Conservation (phyloP, 2,888 invertebrate genomes). For the Leucoptera coffeella region DNA sequence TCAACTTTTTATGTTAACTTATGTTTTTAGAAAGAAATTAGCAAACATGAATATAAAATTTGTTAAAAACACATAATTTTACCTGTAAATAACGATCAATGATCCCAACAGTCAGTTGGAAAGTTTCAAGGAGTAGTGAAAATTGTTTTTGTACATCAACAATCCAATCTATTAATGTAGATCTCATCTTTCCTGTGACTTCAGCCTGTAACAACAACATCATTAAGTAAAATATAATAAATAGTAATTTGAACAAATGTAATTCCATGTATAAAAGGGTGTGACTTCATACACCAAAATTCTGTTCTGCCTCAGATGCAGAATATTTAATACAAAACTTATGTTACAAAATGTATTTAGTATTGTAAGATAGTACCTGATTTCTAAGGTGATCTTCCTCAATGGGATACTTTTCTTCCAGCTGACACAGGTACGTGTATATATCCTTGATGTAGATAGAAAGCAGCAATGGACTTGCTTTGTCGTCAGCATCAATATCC, state of each 20-base stretch:
- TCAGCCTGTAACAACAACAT: constrained; percentile 21
- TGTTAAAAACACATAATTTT: constrained; percentile 4
- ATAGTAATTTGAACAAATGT: too few species aligned
- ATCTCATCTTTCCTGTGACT: constrained; percentile 79
- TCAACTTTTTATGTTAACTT: too few species aligned
- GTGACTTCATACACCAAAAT: too few species aligned
- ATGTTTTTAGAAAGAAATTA: too few species aligned
- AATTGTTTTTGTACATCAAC: constrained; percentile 88
- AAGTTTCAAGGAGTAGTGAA: constrained; percentile 78
- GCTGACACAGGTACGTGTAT: constrained; percentile 69
- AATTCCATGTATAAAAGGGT: too few species aligned
- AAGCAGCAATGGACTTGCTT: constrained; percentile 70
- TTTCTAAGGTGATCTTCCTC: constrained; percentile 59
- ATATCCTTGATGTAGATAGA: constrained; percentile 87
- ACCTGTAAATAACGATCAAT: constrained; percentile 87
- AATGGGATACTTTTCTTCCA: constrained; percentile 68
- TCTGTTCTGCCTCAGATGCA: not conserved
- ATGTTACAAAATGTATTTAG: not conserved
- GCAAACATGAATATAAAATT: too few species aligned
- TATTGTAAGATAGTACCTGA: too few species aligned
- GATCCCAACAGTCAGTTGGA: constrained; percentile 81
- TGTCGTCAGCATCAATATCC: constrained; percentile 72
- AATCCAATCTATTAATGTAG: constrained; percentile 89
- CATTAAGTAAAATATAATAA: constrained; percentile 1
- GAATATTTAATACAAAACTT: not conserved